Conservation (phyloP, 2,113 vertebrate genomes). For the Anoura caudifer region DNA sequence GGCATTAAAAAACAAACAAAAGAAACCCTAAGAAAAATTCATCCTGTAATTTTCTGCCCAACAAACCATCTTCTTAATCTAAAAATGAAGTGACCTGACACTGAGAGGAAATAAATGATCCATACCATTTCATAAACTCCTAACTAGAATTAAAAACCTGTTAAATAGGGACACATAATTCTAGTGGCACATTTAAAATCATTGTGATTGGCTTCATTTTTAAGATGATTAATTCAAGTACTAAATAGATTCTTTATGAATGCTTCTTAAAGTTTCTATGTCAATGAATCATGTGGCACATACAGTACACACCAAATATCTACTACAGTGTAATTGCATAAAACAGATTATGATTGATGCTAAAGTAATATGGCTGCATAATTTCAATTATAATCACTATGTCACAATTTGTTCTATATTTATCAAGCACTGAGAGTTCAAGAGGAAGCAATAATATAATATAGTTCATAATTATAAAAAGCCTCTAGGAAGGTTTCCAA, state of each 20-base stretch:
- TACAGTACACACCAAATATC: background rate
- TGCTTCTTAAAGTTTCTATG: background rate
- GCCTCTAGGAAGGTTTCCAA: background rate
- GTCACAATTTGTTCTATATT: background rate
- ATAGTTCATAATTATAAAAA: background rate
- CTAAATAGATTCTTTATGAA: background rate
- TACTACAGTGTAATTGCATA: background rate
- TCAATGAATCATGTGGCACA: background rate
- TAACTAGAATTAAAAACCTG: background rate
- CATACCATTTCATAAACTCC: background rate
- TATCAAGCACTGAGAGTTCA: background rate
- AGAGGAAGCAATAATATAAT: background rate
- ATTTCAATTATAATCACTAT: background rate
- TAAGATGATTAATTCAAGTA: background rate
- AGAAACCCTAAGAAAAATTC: background rate
- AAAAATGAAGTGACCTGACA: background rate
- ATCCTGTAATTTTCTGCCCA: background rate
- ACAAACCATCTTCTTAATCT: background rate
- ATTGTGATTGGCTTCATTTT: background rate
- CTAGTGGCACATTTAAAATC: constrained; percentile 3
- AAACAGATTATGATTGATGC: background rate
- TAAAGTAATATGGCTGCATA: background rate
- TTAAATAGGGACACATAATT: background rate
- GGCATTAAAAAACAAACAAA: background rate
- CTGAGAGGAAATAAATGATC: background rate